Percentiles rank a stretch among this genome's conserved stretches.
These are phyloP conservation scores for Melanostoma scalare DNA, from an alignment of 2,888 invertebrate species.

Conservation along the genomic window DNA sequence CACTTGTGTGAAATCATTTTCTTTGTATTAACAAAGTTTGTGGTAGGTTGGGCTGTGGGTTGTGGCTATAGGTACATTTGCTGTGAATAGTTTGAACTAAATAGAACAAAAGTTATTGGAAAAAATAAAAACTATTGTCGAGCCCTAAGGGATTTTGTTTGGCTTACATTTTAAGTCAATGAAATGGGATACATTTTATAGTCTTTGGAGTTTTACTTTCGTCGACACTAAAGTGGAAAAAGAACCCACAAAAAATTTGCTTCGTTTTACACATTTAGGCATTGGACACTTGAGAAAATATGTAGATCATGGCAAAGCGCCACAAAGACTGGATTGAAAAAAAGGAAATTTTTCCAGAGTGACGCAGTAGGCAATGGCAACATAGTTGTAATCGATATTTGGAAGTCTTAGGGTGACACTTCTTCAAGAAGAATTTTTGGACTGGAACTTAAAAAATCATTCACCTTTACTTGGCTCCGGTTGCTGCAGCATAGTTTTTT, in stretches of 20 bases:
- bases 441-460: too few species aligned
- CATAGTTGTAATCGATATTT: too few species aligned
- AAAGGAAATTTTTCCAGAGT: too few species aligned
- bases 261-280: not conserved
- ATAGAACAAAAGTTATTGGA: not conserved
- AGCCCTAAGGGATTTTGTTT: not conserved
- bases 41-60: not conserved
- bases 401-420: too few species aligned
- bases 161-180: not conserved
- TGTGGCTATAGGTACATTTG: not conserved
- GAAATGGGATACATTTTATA: slow-evolving; percentile 14
- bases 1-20: slow-evolving; percentile 2
- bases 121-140: slow-evolving; percentile 10
- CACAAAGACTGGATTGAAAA: too few species aligned
- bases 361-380: too few species aligned
- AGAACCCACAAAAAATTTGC: slow-evolving; percentile 5
- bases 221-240: not conserved
- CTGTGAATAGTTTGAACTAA: not conserved
- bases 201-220: not conserved
- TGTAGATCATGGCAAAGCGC: too few species aligned
- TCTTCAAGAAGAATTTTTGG: too few species aligned
- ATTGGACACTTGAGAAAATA: too few species aligned
- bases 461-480: too few species aligned
- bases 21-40: not conserved
- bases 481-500: too few species aligned